Percentiles rank a stretch among this genome's conserved stretches.
Conservation (phyloP, 2,797 vertebrate genomes). For the Danio choprae region DNA sequence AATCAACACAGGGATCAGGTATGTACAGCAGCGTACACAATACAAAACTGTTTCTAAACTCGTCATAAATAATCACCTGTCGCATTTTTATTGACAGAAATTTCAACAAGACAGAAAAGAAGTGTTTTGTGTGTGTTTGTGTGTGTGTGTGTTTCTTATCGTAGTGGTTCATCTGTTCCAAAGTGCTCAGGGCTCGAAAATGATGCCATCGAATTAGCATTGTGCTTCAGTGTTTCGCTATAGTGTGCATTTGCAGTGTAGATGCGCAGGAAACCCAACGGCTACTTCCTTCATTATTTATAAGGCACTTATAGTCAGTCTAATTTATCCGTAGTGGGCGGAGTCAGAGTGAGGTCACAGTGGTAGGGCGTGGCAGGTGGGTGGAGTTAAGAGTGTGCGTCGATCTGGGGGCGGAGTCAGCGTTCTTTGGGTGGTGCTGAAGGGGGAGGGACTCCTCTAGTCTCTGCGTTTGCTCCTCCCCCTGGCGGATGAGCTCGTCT, state of each 20-base stretch:
- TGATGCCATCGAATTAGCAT: slow-evolving; percentile 4
- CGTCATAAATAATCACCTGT: slow-evolving; percentile 76
- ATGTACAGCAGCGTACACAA: slow-evolving; percentile 79
- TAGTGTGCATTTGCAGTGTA: background rate
- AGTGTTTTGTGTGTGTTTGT: background rate
- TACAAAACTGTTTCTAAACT: slow-evolving; percentile 73
- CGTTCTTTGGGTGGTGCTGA: slow-evolving; percentile 69
- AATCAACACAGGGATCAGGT: slow-evolving; percentile 71
- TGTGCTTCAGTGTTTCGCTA: slow-evolving; percentile 33
- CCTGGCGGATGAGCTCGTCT: slow-evolving; percentile 89
- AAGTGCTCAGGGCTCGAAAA: slow-evolving; percentile 38
- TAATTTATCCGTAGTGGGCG: slow-evolving; percentile 19
- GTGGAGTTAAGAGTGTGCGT: slow-evolving; percentile 29
- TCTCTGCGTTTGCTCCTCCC: slow-evolving; percentile 87
- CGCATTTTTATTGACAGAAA: slow-evolving; percentile 12
- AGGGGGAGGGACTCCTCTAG: slow-evolving; percentile 84
- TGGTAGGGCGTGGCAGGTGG: slow-evolving; percentile 62
- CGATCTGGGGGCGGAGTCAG: slow-evolving; percentile 53
- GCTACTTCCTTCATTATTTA: background rate
- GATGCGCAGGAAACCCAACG: background rate
- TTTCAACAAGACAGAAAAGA: background rate
- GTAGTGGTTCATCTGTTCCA: slow-evolving; percentile 36
- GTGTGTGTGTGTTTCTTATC: slow-evolving; percentile 3
- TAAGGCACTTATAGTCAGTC: background rate
- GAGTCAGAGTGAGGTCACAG: slow-evolving; percentile 83